phyloP scores from a whole-genome alignment of 2,888 invertebrate genomes.

The Cataglyphis altisquamis region DNA sequence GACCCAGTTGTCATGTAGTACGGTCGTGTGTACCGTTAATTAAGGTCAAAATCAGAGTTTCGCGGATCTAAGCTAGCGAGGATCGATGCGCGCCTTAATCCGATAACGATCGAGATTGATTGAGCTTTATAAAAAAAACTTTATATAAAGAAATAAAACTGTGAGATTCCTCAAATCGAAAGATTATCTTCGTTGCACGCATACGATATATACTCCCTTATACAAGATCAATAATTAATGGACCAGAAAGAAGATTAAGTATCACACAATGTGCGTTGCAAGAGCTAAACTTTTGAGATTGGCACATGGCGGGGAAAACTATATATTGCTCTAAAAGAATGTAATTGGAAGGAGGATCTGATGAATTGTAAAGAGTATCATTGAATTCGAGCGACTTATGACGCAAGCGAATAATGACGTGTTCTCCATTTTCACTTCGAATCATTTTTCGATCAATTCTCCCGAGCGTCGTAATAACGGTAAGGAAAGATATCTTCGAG shows the following conservation, averaged over 20 bases:
- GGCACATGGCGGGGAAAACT: constrained; percentile 38
- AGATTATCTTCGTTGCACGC: constrained; percentile 25
- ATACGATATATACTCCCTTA: constrained; percentile 26
- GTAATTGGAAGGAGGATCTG: neutral
- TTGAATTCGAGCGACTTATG: neutral
- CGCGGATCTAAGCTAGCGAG: constrained; percentile 18
- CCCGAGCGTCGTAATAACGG: neutral
- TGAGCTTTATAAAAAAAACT: neutral
- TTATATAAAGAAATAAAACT: neutral
- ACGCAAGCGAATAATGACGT: neutral
- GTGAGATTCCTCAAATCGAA: constrained; percentile 2
- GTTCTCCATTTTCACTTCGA: neutral
- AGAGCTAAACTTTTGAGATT: constrained; percentile 31
- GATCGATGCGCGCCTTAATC: constrained; percentile 24
- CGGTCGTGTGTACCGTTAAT: constrained; percentile 66
- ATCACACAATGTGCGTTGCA: neutral
- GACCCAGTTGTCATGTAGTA: constrained; percentile 80
- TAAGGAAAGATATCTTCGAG: neutral
- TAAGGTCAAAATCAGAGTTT: constrained; percentile 54
- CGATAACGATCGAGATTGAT: constrained; percentile 35
- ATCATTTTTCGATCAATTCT: neutral
- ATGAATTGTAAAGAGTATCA: neutral
- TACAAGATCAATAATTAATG: constrained; percentile 5
- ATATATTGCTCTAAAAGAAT: constrained; percentile 8
- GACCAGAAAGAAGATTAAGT: constrained; percentile 3